Conservation (phyloP, 2,888 invertebrate species). For the Melieria picta region DNA sequence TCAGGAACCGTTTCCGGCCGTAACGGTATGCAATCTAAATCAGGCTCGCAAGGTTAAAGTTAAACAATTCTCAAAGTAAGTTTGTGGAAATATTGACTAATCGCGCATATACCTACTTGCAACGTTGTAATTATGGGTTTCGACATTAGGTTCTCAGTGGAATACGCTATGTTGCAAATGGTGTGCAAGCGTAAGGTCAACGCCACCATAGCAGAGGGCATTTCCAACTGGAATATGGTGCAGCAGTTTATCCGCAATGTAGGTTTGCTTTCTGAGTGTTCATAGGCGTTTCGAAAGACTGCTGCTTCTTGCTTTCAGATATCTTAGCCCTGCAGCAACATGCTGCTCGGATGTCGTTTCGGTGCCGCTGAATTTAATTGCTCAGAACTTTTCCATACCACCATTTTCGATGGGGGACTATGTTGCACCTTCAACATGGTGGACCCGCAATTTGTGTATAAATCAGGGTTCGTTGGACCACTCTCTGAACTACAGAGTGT, state of each 20-base stretch:
- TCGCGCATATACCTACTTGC: too few species aligned
- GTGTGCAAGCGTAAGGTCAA: constrained; percentile 46
- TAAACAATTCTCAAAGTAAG: constrained; percentile 60
- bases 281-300: too few species aligned
- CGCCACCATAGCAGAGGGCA: constrained; percentile 34
- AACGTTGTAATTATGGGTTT: too few species aligned
- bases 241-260: constrained; percentile 40
- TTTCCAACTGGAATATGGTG: constrained; percentile 45
- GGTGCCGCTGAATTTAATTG: constrained; percentile 72
- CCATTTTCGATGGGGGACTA: constrained; percentile 81
- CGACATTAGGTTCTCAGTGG: constrained; percentile 39
- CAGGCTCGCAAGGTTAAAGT: constrained; percentile 74
- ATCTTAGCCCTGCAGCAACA: constrained; percentile 77
- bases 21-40: constrained; percentile 85
- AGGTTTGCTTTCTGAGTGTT: too few species aligned
- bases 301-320: constrained; percentile 67
- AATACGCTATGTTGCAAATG: constrained; percentile 46
- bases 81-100: background rate
- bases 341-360: constrained; percentile 76
- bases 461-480: too few species aligned
- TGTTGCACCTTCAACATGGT: constrained; percentile 84
- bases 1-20: constrained; percentile 79
- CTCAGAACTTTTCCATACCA: constrained; percentile 74
- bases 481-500: too few species aligned
- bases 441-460: constrained; percentile 64